phyloP scores from a whole-genome alignment of 2,113 vertebrate species.

The Megaceryle torquata region DNA sequence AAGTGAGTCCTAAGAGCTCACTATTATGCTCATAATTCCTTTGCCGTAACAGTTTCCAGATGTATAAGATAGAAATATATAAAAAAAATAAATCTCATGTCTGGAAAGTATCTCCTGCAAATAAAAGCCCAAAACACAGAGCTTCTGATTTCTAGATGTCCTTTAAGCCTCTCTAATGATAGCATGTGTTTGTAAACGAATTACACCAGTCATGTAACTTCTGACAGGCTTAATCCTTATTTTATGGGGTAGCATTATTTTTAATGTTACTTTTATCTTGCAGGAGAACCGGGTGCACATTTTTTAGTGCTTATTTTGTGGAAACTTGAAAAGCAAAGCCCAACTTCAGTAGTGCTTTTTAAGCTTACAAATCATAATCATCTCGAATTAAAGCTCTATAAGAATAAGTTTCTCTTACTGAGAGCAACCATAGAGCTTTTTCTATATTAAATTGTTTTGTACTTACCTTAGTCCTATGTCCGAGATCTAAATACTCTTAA shows the following conservation, averaged over 20 bases:
- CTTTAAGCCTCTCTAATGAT: background rate
- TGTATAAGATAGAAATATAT: background rate
- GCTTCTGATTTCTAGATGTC: background rate
- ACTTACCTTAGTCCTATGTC: background rate
- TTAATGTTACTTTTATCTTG: background rate
- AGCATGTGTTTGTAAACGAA: background rate
- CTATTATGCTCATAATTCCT: background rate
- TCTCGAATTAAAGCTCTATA: background rate
- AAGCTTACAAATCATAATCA: background rate
- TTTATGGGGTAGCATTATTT: background rate
- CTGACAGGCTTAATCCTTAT: background rate
- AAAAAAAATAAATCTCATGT: background rate
- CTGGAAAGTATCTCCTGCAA: background rate
- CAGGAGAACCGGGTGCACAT: fast-evolving
- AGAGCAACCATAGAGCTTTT: background rate
- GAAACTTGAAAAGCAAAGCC: background rate
- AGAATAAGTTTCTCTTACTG: background rate
- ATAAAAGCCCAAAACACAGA: background rate
- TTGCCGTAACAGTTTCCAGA: background rate
- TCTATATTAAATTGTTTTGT: background rate
- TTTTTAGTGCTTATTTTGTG: background rate
- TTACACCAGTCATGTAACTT: background rate
- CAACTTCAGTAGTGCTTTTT: background rate
- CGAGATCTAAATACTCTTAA: background rate
- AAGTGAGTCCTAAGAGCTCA: background rate